These are phyloP conservation scores for Cryptoprocta ferox DNA, from an alignment of 2,797 vertebrate species.

Conservation along the genomic window DNA sequence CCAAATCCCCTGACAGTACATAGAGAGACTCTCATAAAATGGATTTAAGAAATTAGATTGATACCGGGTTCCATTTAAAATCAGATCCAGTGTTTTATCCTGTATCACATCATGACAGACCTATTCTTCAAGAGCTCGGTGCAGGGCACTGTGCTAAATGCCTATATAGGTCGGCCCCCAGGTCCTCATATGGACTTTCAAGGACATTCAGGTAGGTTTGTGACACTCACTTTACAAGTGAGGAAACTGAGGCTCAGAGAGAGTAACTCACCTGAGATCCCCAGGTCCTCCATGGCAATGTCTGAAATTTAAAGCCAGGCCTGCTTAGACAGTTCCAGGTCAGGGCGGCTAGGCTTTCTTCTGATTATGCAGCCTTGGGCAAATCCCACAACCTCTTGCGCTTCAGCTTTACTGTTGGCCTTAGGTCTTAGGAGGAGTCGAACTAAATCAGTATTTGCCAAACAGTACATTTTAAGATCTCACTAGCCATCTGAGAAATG, in stretches of 20 bases:
- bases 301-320: background rate
- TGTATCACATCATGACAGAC: fast-evolving
- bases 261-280: background rate
- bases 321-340: background rate
- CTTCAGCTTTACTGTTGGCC: background rate
- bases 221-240: background rate
- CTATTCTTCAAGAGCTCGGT: background rate
- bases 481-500: background rate
- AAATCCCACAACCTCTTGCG: background rate
- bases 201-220: background rate
- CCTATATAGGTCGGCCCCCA: background rate
- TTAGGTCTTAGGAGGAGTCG: background rate
- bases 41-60: background rate
- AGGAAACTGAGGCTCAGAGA: background rate
- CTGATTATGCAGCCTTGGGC: background rate
- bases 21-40: background rate
- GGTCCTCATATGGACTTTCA: background rate
- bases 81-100: background rate
- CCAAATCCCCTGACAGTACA: background rate
- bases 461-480: background rate
- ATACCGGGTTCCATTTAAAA: background rate
- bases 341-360: background rate
- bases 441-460: background rate
- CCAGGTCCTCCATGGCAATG: background rate
- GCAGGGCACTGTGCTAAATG: background rate